phyloP scores from a whole-genome alignment of 2,888 invertebrate species.

The Cephus sareptanus region DNA sequence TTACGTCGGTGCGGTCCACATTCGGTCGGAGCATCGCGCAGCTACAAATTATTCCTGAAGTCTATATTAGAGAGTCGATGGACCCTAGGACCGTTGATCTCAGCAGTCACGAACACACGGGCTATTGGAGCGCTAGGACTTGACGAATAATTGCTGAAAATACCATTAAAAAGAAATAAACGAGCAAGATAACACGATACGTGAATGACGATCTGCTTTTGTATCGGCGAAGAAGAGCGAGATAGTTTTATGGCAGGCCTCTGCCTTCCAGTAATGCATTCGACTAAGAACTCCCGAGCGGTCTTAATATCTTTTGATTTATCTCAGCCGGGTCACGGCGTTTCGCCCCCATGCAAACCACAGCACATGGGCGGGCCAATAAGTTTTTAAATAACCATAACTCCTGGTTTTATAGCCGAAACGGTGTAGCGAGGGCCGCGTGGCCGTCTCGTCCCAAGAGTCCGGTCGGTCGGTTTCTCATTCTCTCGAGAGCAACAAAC shows the following conservation, averaged over 20 bases:
- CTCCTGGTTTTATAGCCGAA: constrained; percentile 60
- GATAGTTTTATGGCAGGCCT: constrained; percentile 56
- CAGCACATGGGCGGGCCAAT: constrained; percentile 63
- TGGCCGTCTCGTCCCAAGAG: background rate
- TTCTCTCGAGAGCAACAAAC: constrained; percentile 38
- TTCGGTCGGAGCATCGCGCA: constrained; percentile 30
- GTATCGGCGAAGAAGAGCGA: constrained; percentile 6
- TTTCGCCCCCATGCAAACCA: constrained; percentile 52
- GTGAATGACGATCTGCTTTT: background rate
- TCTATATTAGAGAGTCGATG: constrained; percentile 29
- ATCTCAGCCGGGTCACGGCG: constrained; percentile 61
- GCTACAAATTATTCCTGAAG: constrained; percentile 35
- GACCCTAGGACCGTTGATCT: background rate
- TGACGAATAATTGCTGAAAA: background rate
- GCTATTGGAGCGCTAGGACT: background rate
- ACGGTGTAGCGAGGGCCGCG: constrained; percentile 43
- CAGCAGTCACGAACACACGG: background rate
- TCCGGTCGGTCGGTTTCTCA: constrained; percentile 20
- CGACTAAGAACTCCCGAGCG: constrained; percentile 43
- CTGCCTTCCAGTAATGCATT: constrained; percentile 53
- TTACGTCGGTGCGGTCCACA: constrained; percentile 22
- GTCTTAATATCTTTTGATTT: constrained; percentile 64
- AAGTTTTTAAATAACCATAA: constrained; percentile 65
- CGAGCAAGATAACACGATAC: constrained; percentile 22
- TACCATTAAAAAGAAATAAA: constrained; percentile 6